A percentile compares a stretch with the other conserved stretches of the same genome.
Evolutionary conservation across 2,888 invertebrate species (phyloP).

Genomic region (Muschampia plurimacula): DNA sequence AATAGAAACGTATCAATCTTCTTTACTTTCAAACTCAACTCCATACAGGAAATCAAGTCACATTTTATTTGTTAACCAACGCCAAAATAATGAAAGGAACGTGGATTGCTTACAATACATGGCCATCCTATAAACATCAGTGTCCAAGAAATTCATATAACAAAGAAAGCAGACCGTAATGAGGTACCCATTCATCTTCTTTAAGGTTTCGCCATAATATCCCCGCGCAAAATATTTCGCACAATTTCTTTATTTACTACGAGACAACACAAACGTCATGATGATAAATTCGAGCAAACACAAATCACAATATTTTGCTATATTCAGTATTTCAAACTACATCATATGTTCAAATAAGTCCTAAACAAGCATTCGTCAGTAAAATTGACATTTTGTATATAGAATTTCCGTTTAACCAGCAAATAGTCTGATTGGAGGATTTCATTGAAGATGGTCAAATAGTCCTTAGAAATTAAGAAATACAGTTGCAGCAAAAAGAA

Average conservation of each 20-base stretch:
- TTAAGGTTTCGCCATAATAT: slow-evolving; percentile 12
- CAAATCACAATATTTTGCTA: neutral
- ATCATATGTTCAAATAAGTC: neutral
- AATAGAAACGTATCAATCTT: too few relatives aligned
- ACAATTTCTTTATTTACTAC: slow-evolving; percentile 7
- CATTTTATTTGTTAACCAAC: too few relatives aligned
- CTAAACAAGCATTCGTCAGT: too few relatives aligned
- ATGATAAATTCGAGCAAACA: neutral
- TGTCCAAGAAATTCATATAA: neutral
- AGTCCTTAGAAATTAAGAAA: too few relatives aligned
- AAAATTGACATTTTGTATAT: too few relatives aligned
- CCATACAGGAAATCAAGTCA: too few relatives aligned
- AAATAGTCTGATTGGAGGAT: too few relatives aligned
- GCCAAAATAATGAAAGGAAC: too few relatives aligned
- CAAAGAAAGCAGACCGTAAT: slow-evolving; percentile 1
- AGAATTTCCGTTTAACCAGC: too few relatives aligned
- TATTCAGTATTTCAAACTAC: neutral
- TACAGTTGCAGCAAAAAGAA: too few relatives aligned
- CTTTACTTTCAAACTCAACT: too few relatives aligned
- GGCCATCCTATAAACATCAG: slow-evolving; percentile 5
- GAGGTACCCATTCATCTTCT: slow-evolving; percentile 10
- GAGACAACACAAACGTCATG: neutral
- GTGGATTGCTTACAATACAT: neutral
- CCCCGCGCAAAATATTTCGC: slow-evolving; percentile 5
- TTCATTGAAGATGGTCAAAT: too few relatives aligned